A percentile compares a stretch with the other conserved stretches of the same genome.
Conservation (phyloP, 2,797 vertebrate genomes). For the Sebastes minor region DNA sequence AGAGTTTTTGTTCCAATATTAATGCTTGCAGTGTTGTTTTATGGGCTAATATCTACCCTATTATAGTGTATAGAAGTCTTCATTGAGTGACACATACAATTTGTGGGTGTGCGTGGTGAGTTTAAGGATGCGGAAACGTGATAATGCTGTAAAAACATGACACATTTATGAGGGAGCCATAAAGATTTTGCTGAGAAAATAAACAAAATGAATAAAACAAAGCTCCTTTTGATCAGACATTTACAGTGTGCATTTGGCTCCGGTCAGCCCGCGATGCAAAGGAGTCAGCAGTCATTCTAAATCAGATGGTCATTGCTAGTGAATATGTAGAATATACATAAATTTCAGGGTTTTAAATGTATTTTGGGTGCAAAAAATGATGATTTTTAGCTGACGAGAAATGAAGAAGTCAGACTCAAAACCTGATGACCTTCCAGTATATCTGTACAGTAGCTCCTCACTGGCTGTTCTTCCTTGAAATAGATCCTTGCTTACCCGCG, state of each 20-base stretch:
- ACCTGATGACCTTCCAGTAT: too few relatives aligned
- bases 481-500: background rate
- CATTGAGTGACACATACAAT: background rate
- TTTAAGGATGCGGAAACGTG: fast-evolving
- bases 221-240: constrained; percentile 14
- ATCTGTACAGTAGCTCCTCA: background rate
- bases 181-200: background rate
- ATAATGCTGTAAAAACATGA: too few relatives aligned
- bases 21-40: background rate
- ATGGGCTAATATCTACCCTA: fast-evolving
- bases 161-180: background rate
- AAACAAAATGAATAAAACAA: background rate
- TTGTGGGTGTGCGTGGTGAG: too few relatives aligned
- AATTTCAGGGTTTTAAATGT: fast-evolving
- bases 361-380: too few relatives aligned
- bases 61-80: background rate
- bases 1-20: too few relatives aligned
- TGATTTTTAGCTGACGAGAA: background rate
- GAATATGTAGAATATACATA: background rate
- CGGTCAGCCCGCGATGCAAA: background rate
- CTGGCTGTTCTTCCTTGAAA: background rate
- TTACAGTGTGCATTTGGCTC: constrained; percentile 25
- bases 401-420: background rate
- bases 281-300: too few relatives aligned
- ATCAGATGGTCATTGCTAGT: too few relatives aligned